Evolutionary conservation across 2,797 vertebrate genomes (phyloP), one percentile per base, ranked within the genome.

Genomic region (Notolabrus celidotus): DNA sequence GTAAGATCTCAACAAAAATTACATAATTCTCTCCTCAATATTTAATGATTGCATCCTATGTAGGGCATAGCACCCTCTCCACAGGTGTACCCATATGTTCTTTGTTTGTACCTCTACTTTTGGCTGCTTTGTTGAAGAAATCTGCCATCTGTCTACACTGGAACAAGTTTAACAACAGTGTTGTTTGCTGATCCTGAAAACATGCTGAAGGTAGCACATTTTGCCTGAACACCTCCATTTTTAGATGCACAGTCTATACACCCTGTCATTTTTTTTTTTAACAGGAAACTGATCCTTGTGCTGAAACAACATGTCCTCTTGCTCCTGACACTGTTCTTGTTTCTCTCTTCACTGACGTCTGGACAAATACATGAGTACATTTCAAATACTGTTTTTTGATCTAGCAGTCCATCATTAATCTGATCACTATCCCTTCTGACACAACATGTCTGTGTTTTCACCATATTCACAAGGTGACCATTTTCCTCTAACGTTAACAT

Each of bases 71-170:
- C 9, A 56, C 34, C 34, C 5, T 38, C 69, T 57, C 3, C 0
- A 63, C 62, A 41, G 42, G 34, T 43, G 39, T 27, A 29, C 51
- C 49, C 50, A 71, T 45, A 41, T 68, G 47, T 56, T 51, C 5
- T 71, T 17, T 31, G 16, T 34, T 36, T 79, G 49, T 42, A 70
- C 52, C 58, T 27, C 34, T 20, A 9, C 23, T 33, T 17, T 9
- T 41, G 62, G 59, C 27, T 59, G 27, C 20, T 8, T 10, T 3
- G 16, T 27, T 41, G 12, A 64, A 31, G 29, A 59, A 57, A 31
- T 51, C 38, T 55, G 10, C 58, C 36, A 58, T 67, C 54, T 67
- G 43, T 67, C 45, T 9, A 19, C 25, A 54, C 29, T 47, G 59
- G 54, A 56, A 49, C 45, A 49, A 34, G 34, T 10, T 29, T 34